A percentile compares a stretch with the other conserved stretches of the same genome.
Evolutionary conservation across 2,888 invertebrate species (phyloP).

Genomic region (Smittia sp.): DNA sequence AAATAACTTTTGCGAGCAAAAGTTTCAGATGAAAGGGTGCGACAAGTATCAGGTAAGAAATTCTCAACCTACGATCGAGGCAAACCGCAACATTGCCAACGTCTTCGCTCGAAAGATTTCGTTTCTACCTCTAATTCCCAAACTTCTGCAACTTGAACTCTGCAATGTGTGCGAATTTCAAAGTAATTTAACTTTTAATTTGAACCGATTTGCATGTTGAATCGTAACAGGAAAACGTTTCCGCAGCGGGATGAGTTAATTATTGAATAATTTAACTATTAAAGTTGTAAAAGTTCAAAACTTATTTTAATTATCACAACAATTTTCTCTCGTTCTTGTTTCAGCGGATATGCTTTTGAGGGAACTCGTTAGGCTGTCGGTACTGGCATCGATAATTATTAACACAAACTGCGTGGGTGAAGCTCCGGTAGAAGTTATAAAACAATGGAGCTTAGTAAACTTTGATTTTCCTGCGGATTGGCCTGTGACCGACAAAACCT

Average conservation of each 20-base stretch:
- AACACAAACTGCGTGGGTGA: slow-evolving; percentile 27
- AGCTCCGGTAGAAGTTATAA: slow-evolving; percentile 59
- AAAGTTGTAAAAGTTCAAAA: too few species aligned
- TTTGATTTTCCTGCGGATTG: slow-evolving; percentile 66
- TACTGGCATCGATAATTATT: slow-evolving; percentile 26
- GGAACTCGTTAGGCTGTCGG: slow-evolving; percentile 28
- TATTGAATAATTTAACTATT: too few species aligned
- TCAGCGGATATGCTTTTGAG: not conserved
- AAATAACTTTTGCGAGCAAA: too few species aligned
- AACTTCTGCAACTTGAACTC: too few species aligned
- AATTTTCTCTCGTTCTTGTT: not conserved
- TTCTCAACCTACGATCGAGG: too few species aligned
- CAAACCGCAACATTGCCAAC: too few species aligned
- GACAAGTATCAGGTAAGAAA: too few species aligned
- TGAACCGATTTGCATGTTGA: not conserved
- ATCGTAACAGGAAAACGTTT: not conserved
- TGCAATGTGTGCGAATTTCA: too few species aligned
- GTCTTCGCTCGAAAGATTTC: too few species aligned
- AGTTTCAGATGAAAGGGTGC: too few species aligned
- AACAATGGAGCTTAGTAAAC: slow-evolving; percentile 68
- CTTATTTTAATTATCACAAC: not conserved
- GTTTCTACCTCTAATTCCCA: too few species aligned
- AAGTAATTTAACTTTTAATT: not conserved
- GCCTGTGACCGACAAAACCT: slow-evolving; percentile 57
- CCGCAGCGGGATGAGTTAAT: slow-evolving; percentile 8